phyloP scores from a whole-genome alignment of 2,797 vertebrate species.

The Diceros bicornis region DNA sequence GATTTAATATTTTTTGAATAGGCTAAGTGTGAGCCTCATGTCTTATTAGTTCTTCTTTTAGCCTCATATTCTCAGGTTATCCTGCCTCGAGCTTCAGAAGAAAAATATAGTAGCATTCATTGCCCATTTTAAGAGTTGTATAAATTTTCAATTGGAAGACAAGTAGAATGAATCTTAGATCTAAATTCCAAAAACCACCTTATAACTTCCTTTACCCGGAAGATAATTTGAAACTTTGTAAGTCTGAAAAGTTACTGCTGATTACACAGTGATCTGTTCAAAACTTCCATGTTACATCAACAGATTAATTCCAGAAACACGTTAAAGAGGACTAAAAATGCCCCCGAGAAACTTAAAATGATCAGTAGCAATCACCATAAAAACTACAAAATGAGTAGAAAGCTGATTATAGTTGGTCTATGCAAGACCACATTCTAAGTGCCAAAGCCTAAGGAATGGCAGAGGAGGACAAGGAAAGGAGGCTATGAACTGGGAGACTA shows the following conservation, averaged over 20 bases:
- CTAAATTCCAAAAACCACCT: background rate
- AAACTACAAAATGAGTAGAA: background rate
- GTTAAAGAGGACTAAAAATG: background rate
- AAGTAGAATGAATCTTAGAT: slow-evolving; percentile 3
- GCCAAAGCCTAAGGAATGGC: background rate
- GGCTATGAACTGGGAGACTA: background rate
- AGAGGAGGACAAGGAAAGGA: background rate
- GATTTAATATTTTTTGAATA: background rate
- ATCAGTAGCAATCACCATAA: background rate
- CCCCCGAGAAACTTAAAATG: background rate
- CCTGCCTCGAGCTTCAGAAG: background rate
- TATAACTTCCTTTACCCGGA: background rate
- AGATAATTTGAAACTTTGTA: background rate
- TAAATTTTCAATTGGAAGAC: background rate
- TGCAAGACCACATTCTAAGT: background rate
- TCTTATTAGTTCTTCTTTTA: background rate
- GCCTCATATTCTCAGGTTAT: background rate
- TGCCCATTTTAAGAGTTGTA: background rate
- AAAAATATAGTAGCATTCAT: background rate
- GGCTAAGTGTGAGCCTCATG: background rate
- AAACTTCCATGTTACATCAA: background rate
- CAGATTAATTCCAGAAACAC: background rate
- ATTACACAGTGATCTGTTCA: background rate
- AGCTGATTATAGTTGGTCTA: background rate
- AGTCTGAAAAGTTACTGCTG: background rate